Conservation (phyloP, 1,140 invertebrate species). For the Drosophila orena region DNA sequence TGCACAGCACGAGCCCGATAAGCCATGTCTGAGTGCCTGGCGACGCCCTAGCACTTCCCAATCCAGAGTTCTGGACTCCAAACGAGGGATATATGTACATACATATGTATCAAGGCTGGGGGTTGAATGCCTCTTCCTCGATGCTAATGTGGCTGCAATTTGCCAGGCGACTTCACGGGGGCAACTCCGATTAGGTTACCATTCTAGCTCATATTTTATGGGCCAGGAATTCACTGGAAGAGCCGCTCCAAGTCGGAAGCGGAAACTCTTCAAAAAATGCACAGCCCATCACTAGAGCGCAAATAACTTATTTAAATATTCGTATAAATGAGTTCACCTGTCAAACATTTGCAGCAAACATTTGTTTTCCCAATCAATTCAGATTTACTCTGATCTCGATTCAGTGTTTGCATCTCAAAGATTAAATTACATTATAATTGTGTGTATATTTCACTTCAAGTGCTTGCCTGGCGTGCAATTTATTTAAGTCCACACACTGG, state of each 20-base stretch:
- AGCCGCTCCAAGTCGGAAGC: constrained; percentile 1
- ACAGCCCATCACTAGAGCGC: neutral
- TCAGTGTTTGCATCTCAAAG: constrained; percentile 7
- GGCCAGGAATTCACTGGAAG: constrained; percentile 10
- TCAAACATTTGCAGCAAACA: neutral
- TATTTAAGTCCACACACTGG: constrained; percentile 41
- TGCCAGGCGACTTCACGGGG: constrained; percentile 38
- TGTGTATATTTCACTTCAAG: constrained; percentile 33
- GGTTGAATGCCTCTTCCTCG: constrained; percentile 33
- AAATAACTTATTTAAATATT: neutral
- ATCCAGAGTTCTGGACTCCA: neutral
- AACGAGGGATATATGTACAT: neutral
- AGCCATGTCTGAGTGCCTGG: constrained; percentile 48
- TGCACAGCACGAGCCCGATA: constrained; percentile 42
- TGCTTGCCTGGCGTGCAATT: constrained; percentile 22
- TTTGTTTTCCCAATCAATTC: neutral
- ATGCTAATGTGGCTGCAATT: constrained; percentile 33
- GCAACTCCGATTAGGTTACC: constrained; percentile 47
- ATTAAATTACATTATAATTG: constrained; percentile 40
- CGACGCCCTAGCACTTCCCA: constrained; percentile 29
- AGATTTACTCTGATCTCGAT: neutral
- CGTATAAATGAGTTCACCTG: neutral
- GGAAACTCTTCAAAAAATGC: constrained; percentile 6
- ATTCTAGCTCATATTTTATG: constrained; percentile 32
- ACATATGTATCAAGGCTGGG: constrained; percentile 28